phyloP scores from a whole-genome alignment of 2,888 invertebrate species.

The Drosophila trichaetosa region DNA sequence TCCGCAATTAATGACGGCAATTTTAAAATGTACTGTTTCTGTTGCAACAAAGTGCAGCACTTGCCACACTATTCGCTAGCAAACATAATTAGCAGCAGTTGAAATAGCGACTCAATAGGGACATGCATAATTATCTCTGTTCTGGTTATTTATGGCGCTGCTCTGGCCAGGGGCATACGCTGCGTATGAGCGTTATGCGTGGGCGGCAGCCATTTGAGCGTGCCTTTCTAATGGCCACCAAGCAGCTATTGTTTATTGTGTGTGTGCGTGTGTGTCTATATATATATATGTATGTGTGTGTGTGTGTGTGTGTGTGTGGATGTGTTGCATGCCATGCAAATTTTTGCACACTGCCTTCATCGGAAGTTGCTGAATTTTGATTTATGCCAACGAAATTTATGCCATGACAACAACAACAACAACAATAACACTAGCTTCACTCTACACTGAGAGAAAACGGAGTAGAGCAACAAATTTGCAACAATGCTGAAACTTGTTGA shows the following conservation, averaged over 20 bases:
- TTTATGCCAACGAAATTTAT: conserved; percentile 84
- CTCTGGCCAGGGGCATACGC: conserved; percentile 44
- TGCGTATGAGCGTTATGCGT: conserved; percentile 76
- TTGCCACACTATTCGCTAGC: conserved; percentile 12
- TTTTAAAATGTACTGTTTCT: conserved; percentile 37
- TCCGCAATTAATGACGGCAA: conserved; percentile 67
- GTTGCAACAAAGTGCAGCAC: conserved; percentile 23
- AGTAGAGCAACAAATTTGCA: background rate
- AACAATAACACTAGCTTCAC: conserved; percentile 14
- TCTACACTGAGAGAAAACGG: conserved; percentile 4
- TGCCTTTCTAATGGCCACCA: conserved; percentile 64
- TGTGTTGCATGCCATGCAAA: conserved; percentile 65
- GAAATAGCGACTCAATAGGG: conserved; percentile 7
- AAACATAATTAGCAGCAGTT: conserved; percentile 63
- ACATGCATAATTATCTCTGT: conserved; percentile 72
- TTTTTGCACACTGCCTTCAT: conserved; percentile 80
- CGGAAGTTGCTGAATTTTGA: conserved; percentile 85
- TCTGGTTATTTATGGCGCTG: conserved; percentile 68
- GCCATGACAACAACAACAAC: conserved; percentile 53
- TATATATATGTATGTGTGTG: conserved; percentile 6
- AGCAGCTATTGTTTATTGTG: conserved; percentile 34
- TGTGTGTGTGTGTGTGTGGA: conserved; percentile 5
- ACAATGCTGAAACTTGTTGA: background rate
- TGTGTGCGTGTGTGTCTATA: conserved; percentile 10
- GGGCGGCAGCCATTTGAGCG: conserved; percentile 78